Evolutionary conservation across 1,140 invertebrate genomes (phyloP), one percentile per base, ranked within the genome.

Genomic region (Branchinecta lynchi): DNA sequence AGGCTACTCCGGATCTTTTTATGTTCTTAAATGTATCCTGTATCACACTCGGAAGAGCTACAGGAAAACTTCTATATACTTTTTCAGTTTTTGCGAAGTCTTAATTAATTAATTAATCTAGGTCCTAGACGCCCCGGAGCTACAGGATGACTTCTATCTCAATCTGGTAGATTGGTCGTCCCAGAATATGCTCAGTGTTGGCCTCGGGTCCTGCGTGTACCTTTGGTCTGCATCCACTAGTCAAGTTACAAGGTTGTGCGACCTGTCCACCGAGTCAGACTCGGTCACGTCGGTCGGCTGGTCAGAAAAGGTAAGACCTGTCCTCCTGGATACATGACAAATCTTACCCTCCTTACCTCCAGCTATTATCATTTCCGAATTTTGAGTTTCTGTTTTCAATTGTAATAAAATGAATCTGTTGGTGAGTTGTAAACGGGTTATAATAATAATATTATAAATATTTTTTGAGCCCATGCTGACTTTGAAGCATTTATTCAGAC

Each of bases 151-250:
- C 79, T 99, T 99, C 80, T 99, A 99, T 79, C 79, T 99, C 43
- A 99, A 99, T 80, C 82, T 99, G 70, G 96, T 99, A 7, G 97
- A 99, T 80, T 99, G 97, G 97, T 98, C 95, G 2, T 93, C 93
- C 7, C 93, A 96, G 78, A 99, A 99, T 81, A 93, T 99, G 7
- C 84, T 99, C 21, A 96, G 93, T 78, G 97, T 99, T n/a, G 97
- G 96, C 0, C 80, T 99, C 0, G 95, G 94, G 9, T 94, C 92
- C 72, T 98, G 95, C 79, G 97, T 99, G 3, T 99, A 99, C 81
- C 79, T 99, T 60, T 99, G 97, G 97, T 98, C 93, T 75, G 96
- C 96, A 0, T 97, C 93, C 77, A 99, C 95, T 72, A 97, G 94
- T 78, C 95, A 99, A 84, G 83, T 97, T 32, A 97, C 95, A 8